Evolutionary conservation across 2,888 invertebrate species (phyloP).

Genomic region (Euproctis similis): DNA sequence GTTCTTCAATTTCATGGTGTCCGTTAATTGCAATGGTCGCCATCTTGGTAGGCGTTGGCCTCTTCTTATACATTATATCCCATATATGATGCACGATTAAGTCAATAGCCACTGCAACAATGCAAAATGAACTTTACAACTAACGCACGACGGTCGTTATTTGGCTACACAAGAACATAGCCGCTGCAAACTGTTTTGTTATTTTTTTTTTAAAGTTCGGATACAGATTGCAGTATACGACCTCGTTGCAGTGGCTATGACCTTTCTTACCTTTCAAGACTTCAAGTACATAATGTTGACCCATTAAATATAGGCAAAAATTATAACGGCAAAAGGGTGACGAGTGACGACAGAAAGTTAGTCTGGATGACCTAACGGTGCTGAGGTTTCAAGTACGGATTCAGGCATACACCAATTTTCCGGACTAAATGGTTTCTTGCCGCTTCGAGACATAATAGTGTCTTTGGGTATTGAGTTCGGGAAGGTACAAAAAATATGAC

Average conservation of each 20-base stretch:
- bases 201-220: slow-evolving; percentile 14
- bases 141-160: slow-evolving; percentile 21
- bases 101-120: slow-evolving; percentile 98
- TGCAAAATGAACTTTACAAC: slow-evolving; percentile 33
- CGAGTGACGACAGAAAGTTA: too few relatives aligned
- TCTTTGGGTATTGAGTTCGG: too few relatives aligned
- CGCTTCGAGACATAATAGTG: too few relatives aligned
- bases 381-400: too few relatives aligned
- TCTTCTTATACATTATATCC: slow-evolving; percentile 87
- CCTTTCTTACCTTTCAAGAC: slow-evolving; percentile 45
- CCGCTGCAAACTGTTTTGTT: slow-evolving; percentile 59
- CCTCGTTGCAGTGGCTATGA: slow-evolving; percentile 74
- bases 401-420: too few relatives aligned
- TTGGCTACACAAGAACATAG: slow-evolving; percentile 73
- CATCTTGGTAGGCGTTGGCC: slow-evolving; percentile 32
- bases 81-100: slow-evolving; percentile 99
- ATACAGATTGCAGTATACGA: slow-evolving; percentile 23
- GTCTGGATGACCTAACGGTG: too few relatives aligned
- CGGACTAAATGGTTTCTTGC: too few relatives aligned
- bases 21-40: slow-evolving; percentile 58
- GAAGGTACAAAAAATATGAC: too few relatives aligned
- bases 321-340: too few relatives aligned
- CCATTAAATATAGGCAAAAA: too few relatives aligned
- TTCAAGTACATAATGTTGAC: too few relatives aligned
- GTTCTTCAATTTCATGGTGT: slow-evolving; percentile 46